Percentiles rank a stretch among this genome's conserved stretches.
phyloP scores from a whole-genome alignment of 2,888 invertebrate genomes.

The Sarcophaga carnaria region DNA sequence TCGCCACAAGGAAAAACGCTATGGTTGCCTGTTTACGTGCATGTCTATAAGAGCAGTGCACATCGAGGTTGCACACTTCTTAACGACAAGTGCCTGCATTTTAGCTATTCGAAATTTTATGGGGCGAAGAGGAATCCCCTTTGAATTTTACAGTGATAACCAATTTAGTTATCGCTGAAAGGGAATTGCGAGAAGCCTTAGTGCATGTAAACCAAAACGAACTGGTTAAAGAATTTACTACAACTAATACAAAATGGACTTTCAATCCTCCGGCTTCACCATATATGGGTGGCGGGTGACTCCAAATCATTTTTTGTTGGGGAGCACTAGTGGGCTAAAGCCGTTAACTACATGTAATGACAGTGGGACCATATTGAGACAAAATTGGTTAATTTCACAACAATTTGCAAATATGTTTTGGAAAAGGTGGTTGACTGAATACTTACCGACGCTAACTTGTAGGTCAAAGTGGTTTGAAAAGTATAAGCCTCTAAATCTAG shows the following conservation, averaged over 20 bases:
- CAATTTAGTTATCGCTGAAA: slow-evolving; percentile 26
- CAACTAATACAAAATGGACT: slow-evolving; percentile 31
- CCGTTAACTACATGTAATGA: slow-evolving; percentile 45
- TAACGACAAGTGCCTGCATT: slow-evolving; percentile 24
- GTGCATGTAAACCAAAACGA: slow-evolving; percentile 12
- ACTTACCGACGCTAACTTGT: slow-evolving; percentile 36
- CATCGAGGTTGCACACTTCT: neutral
- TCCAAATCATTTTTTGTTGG: slow-evolving; percentile 50
- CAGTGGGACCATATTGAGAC: slow-evolving; percentile 18
- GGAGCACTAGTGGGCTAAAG: slow-evolving; percentile 47
- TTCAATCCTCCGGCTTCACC: slow-evolving; percentile 52
- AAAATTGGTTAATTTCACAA: slow-evolving; percentile 43
- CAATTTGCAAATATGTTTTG: slow-evolving; percentile 39
- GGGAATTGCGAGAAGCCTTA: slow-evolving; percentile 37
- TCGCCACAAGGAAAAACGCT: slow-evolving; percentile 40
- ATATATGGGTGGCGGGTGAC: slow-evolving; percentile 40
- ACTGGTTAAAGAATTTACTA: neutral
- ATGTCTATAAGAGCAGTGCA: too few relatives aligned
- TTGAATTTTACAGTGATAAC: slow-evolving; percentile 43
- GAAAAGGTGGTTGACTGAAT: slow-evolving; percentile 35
- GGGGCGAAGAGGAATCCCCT: slow-evolving; percentile 16
- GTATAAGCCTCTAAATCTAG: slow-evolving; percentile 20
- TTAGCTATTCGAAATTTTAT: slow-evolving; percentile 33
- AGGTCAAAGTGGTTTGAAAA: slow-evolving; percentile 31
- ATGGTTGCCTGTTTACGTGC: slow-evolving; percentile 65